Evolutionary conservation across 37 sponge, comb jelly and placozoan species (phyloP).

Genomic region (Agelas oroides): DNA sequence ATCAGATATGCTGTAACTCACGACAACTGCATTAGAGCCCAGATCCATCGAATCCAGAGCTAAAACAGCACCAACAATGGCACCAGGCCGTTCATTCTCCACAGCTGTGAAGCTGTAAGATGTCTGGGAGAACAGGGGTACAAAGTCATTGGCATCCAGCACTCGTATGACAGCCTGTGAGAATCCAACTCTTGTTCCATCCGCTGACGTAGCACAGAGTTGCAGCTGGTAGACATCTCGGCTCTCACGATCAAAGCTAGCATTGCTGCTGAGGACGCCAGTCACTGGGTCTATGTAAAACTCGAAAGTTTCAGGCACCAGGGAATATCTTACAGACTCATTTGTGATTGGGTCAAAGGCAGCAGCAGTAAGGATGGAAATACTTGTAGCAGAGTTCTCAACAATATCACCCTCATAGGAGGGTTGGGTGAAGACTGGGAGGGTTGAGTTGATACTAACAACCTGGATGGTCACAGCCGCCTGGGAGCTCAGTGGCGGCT

Average conservation of each 20-base stretch:
- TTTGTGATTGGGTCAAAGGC: conserved; percentile 63
- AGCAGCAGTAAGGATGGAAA: conserved; percentile 30
- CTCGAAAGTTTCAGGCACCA: neutral
- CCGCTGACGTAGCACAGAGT: conserved; percentile 49
- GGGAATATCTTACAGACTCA: conserved; percentile 22
- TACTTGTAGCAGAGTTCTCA: conserved; percentile 33
- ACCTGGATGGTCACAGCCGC: conserved; percentile 45
- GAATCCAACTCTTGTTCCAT: conserved; percentile 15
- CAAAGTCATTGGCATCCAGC: conserved; percentile 60
- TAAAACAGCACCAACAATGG: conserved; percentile 47
- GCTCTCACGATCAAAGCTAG: conserved; percentile 48
- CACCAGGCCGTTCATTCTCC: conserved; percentile 40
- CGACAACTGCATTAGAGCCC: conserved; percentile 49
- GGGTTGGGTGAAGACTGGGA: conserved; percentile 52
- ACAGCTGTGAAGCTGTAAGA: conserved; percentile 35
- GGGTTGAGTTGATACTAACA: conserved; percentile 46
- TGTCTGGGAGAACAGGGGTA: conserved; percentile 43
- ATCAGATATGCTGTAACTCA: conserved; percentile 13
- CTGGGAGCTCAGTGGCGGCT: conserved; percentile 42
- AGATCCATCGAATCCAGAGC: conserved; percentile 60
- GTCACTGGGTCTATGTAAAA: conserved; percentile 34
- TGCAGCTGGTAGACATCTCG: conserved; percentile 43
- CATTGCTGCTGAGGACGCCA: conserved; percentile 42
- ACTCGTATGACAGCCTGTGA: conserved; percentile 50
- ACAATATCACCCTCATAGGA: conserved; percentile 34